These are phyloP conservation scores for Diorhabda elongata DNA, from an alignment of 1,140 invertebrate genomes.

Conservation along the genomic window DNA sequence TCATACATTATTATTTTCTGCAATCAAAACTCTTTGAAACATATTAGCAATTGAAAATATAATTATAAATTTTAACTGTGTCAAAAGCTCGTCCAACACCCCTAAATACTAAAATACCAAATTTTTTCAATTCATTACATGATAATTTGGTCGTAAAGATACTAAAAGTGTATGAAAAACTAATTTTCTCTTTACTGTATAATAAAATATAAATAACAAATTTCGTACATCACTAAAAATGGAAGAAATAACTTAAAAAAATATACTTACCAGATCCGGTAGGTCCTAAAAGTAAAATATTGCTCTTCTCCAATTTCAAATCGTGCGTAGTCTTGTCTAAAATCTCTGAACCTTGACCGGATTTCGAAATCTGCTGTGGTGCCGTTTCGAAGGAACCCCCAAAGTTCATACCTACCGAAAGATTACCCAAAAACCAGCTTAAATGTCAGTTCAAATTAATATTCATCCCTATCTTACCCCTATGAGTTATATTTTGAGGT, in stretches of 20 bases:
- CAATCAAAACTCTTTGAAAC: no score
- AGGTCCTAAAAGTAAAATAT: slow-evolving; percentile 93
- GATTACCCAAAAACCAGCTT: slow-evolving; percentile 71
- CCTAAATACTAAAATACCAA: no score
- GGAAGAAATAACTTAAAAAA: neutral
- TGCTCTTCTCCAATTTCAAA: slow-evolving; percentile 93
- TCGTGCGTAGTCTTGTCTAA: slow-evolving; percentile 81
- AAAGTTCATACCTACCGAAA: slow-evolving; percentile 40
- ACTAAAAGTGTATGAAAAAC: no score
- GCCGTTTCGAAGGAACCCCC: slow-evolving; percentile 18
- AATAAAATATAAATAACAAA: no score
- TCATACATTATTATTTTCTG: no score
- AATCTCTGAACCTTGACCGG: slow-evolving; percentile 66
- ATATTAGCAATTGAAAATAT: no score
- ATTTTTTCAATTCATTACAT: no score
- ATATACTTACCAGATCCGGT: slow-evolving; percentile 81
- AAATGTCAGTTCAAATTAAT: neutral
- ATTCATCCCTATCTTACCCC: slow-evolving; percentile 54
- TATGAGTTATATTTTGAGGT: slow-evolving; percentile 67
- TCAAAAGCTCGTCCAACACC: no score
- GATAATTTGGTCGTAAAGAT: no score
- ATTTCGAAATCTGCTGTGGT: slow-evolving; percentile 14
- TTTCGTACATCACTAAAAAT: no score
- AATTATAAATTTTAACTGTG: no score
- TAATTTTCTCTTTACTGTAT: no score